Percentiles rank a stretch among this genome's conserved stretches.
phyloP scores from a whole-genome alignment of 2,797 vertebrate genomes.

The Poecilia picta region DNA sequence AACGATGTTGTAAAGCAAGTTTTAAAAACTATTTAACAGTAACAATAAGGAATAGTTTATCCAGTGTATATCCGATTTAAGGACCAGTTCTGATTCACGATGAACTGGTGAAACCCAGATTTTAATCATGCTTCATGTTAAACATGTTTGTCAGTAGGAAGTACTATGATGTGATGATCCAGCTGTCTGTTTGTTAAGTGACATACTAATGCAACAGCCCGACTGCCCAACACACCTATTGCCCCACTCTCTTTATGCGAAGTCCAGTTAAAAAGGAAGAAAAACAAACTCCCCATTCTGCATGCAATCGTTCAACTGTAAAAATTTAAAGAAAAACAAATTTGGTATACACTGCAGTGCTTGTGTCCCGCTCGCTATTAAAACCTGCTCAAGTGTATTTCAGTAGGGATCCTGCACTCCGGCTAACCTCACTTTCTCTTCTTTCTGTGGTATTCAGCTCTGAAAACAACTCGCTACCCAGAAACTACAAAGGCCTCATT shows the following conservation, averaged over 20 bases:
- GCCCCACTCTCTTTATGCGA: conserved; percentile 81
- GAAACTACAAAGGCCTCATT: conserved; percentile 74
- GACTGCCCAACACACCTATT: conserved; percentile 72
- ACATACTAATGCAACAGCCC: conserved; percentile 79
- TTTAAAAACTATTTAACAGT: neutral
- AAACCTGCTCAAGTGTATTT: conserved; percentile 55
- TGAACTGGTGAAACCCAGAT: conserved; percentile 34
- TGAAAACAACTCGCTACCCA: conserved; percentile 66
- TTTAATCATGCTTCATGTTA: conserved; percentile 14
- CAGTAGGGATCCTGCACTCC: conserved; percentile 70
- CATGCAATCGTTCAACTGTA: conserved; percentile 37
- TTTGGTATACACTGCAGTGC: conserved; percentile 27
- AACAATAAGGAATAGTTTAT: too few species aligned
- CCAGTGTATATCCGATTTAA: neutral
- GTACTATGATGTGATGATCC: conserved; percentile 16
- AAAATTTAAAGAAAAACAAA: conserved; percentile 40
- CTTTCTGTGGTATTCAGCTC: conserved; percentile 70
- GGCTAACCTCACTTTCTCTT: conserved; percentile 70
- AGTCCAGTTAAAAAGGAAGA: conserved; percentile 34
- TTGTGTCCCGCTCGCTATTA: conserved; percentile 20
- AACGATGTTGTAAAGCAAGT: too few species aligned
- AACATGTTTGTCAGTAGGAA: conserved; percentile 21
- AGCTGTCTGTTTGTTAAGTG: conserved; percentile 72
- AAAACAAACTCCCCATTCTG: conserved; percentile 19
- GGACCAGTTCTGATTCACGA: conserved; percentile 40